Conservation (phyloP, 2,888 invertebrate genomes). For the Xanthia togata region DNA sequence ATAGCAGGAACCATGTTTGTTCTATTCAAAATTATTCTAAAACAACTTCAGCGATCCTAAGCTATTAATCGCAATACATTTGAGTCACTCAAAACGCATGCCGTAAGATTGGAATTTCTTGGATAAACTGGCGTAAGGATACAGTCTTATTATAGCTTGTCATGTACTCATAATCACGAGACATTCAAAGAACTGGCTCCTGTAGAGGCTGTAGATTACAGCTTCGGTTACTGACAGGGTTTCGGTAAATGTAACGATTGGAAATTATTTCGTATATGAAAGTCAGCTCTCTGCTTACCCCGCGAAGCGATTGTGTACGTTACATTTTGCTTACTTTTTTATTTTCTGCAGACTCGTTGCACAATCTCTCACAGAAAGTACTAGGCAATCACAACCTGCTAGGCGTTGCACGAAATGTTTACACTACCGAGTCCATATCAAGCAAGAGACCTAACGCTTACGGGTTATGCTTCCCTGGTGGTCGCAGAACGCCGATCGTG, state of each 20-base stretch:
- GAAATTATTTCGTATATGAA: neutral
- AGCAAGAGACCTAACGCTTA: constrained; percentile 76
- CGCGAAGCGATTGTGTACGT: constrained; percentile 11
- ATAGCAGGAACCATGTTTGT: constrained; percentile 2
- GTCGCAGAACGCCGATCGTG: constrained; percentile 77
- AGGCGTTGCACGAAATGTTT: constrained; percentile 77
- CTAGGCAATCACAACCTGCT: constrained; percentile 75
- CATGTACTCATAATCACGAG: neutral
- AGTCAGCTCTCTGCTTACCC: constrained; percentile 25
- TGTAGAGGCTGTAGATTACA: neutral
- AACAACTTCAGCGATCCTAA: constrained; percentile 1
- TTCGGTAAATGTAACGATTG: neutral
- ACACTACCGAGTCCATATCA: constrained; percentile 78
- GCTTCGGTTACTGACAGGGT: neutral
- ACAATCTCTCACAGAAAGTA: constrained; percentile 53
- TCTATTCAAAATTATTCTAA: neutral
- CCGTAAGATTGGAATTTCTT: neutral
- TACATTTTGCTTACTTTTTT: constrained; percentile 17
- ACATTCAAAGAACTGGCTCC: neutral
- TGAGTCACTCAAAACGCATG: neutral
- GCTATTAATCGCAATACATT: neutral
- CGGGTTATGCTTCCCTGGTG: constrained; percentile 81
- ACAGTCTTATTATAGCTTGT: too few relatives aligned
- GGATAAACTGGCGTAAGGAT: too few relatives aligned
- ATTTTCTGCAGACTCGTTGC: constrained; percentile 48